Evolutionary conservation across 2,888 invertebrate genomes (phyloP), one percentile per base, ranked within the genome.

Genomic region (Helicoverpa assulta): DNA sequence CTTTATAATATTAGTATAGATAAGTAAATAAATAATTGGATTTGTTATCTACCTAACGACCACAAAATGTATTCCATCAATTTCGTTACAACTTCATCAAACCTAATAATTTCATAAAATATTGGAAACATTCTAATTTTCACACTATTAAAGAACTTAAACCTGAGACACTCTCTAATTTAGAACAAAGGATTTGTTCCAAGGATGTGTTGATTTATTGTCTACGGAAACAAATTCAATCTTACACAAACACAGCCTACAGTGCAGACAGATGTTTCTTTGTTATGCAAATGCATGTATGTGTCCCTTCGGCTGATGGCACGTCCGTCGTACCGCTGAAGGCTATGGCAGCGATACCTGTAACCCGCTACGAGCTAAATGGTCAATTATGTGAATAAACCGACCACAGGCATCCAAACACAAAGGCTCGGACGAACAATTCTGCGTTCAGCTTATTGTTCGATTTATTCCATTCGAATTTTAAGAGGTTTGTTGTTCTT

Each of bases 331-430:
- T 89, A 90, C 84, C 89, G 93, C 93, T 91, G 86, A 89, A 88
- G 93, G 93, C 92, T 89, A 92, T 87, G 84, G 81, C 85, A 86
- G 84, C 83, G 85, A 85, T 90, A 90, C 91, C 92, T 93, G 92
- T 92, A 92, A 92, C 92, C 83, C 69, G 81, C 82, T 88, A 91
- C 92, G 91, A 88, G 92, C 91, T 91, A 92, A 93, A 92, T 91
- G 91, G 88, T 89, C 93, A 93, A 93, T 93, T 93, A 92, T 89
- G 85, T 86, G 89, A 85, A 88, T 80, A 84, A 81, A 84, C 85
- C 62, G 54, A 55, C 84, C 82, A 83, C 78, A 81, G 84, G 67
- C 75, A 68, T 66, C 73, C 70, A 79, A 73, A 80, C 83, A 90
- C 88, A 89, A 88, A 87, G 89, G 85, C 84, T 69, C 61, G 83